Percentiles rank a stretch among this genome's conserved stretches.
phyloP scores from a whole-genome alignment of 2,797 vertebrate species.

The Lacerta bilineata region DNA sequence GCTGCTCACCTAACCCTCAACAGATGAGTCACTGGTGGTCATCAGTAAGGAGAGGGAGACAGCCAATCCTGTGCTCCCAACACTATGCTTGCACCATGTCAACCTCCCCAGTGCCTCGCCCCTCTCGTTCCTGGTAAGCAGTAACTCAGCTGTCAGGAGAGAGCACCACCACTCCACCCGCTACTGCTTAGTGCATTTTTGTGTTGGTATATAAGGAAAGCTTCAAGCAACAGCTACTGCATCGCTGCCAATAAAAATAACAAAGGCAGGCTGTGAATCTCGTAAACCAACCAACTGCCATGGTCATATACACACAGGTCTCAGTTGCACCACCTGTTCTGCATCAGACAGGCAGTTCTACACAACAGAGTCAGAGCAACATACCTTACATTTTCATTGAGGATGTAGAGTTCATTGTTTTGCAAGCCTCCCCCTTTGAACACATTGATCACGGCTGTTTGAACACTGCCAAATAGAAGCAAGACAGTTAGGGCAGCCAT shows the following conservation, averaged over 20 bases:
- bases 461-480: conserved; percentile 85
- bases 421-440: conserved; percentile 93
- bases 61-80: too few relatives aligned
- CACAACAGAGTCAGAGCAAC: conserved; percentile 3
- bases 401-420: conserved; percentile 89
- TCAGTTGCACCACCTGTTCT: background rate
- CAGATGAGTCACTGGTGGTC: too few relatives aligned
- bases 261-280: conserved; percentile 27
- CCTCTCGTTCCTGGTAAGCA: too few relatives aligned
- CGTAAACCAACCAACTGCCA: conserved; percentile 12
- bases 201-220: background rate
- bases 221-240: background rate
- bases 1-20: too few relatives aligned
- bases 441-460: conserved; percentile 94
- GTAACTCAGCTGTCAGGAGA: too few relatives aligned
- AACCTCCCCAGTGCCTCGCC: too few relatives aligned
- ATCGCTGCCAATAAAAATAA: background rate
- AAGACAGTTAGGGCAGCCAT: conserved; percentile 44
- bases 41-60: too few relatives aligned
- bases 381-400: conserved; percentile 97
- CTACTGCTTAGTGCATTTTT: background rate
- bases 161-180: too few relatives aligned
- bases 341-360: background rate
- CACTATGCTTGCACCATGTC: too few relatives aligned
- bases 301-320: background rate